phyloP scores from a whole-genome alignment of 2,113 vertebrate genomes.

The Cavia porcellus region DNA sequence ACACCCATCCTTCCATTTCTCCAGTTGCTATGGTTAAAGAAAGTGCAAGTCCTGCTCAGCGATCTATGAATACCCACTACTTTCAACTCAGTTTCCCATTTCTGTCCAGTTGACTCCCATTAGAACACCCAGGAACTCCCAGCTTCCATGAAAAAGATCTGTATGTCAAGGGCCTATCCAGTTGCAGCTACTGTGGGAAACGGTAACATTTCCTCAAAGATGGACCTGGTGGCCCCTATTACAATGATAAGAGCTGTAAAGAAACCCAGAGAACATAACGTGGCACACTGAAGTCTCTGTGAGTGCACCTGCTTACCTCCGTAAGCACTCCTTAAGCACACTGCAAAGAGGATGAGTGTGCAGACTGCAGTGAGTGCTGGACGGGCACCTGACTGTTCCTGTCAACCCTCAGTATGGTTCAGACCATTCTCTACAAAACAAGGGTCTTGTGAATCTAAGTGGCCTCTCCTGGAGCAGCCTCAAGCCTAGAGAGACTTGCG shows the following conservation, averaged over 20 bases:
- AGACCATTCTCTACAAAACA: not conserved
- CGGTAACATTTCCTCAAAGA: not conserved
- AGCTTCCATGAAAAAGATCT: not conserved
- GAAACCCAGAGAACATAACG: not conserved
- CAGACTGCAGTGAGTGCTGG: not conserved
- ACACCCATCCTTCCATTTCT: fast-evolving
- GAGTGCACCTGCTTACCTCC: not conserved
- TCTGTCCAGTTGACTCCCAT: not conserved
- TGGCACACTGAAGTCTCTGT: not conserved
- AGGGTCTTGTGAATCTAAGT: not conserved
- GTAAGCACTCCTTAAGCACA: not conserved
- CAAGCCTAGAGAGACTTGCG: not conserved
- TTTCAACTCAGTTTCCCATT: not conserved
- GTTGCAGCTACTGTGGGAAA: not conserved
- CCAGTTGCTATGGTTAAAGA: not conserved
- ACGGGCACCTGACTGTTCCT: not conserved
- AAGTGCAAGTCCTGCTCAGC: not conserved
- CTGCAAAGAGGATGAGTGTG: not conserved
- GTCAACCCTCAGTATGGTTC: not conserved
- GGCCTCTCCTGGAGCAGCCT: not conserved
- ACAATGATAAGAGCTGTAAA: not conserved
- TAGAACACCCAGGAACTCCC: not conserved
- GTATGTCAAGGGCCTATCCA: not conserved
- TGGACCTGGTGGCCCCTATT: not conserved
- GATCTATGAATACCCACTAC: not conserved